phyloP scores from a whole-genome alignment of 1,140 invertebrate genomes.

The Achatina immaculata region DNA sequence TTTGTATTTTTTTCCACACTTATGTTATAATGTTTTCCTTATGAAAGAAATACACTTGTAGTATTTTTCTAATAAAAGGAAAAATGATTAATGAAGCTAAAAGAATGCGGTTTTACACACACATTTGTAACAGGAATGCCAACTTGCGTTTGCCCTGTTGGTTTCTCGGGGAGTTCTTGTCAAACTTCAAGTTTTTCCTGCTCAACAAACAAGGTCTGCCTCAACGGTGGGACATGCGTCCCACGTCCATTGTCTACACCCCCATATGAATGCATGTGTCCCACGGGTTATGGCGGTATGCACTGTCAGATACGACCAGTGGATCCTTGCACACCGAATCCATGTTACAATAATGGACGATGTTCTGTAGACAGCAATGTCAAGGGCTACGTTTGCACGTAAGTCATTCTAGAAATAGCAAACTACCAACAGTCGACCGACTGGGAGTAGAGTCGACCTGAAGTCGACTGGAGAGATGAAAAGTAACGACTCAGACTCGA shows the following conservation, averaged over 20 bases:
- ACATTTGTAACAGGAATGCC: background rate
- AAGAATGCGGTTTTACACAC: background rate
- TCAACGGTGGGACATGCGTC: slow-evolving; percentile 14
- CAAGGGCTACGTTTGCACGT: slow-evolving; percentile 21
- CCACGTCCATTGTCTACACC: background rate
- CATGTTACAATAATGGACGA: background rate
- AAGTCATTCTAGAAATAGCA: background rate
- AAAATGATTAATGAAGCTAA: too few species aligned
- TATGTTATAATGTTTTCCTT: too few species aligned
- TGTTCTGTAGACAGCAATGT: background rate
- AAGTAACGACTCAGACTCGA: background rate
- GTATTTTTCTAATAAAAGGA: too few species aligned
- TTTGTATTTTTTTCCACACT: too few species aligned
- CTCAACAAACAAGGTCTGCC: background rate
- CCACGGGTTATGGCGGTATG: background rate
- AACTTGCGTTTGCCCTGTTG: background rate
- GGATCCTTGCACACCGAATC: slow-evolving; percentile 19
- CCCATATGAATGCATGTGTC: background rate
- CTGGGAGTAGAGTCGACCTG: background rate
- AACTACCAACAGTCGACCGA: background rate
- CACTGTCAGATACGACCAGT: slow-evolving; percentile 8
- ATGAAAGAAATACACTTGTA: too few species aligned
- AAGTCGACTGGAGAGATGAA: background rate
- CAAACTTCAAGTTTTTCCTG: background rate
- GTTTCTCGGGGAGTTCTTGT: background rate